Evolutionary conservation across 2,888 invertebrate species (phyloP).

Genomic region (Antheraea yamamai): DNA sequence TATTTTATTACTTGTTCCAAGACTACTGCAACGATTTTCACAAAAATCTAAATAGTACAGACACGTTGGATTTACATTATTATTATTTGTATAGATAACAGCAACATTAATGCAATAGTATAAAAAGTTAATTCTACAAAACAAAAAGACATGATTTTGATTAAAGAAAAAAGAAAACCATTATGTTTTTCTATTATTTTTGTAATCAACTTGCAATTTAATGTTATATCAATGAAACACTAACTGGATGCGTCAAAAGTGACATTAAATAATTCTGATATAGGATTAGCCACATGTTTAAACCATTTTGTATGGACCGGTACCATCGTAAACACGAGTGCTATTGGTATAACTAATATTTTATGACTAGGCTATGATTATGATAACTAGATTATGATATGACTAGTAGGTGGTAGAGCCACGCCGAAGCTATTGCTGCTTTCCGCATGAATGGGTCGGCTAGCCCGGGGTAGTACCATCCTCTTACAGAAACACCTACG

Average conservation of each 20-base stretch:
- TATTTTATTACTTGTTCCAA: too few species aligned
- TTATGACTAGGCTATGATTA: background rate
- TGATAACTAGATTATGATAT: too few species aligned
- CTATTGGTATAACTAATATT: background rate
- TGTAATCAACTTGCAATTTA: background rate
- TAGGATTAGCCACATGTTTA: slow-evolving; percentile 28
- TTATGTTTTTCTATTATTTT: background rate
- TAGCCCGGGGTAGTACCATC: too few species aligned
- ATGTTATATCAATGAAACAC: slow-evolving; percentile 20
- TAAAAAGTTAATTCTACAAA: background rate
- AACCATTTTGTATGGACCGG: slow-evolving; percentile 34
- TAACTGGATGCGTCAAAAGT: slow-evolving; percentile 54
- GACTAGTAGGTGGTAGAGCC: too few species aligned
- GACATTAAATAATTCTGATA: slow-evolving; percentile 47
- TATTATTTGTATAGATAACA: too few species aligned
- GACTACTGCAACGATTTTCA: too few species aligned
- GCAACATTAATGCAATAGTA: too few species aligned
- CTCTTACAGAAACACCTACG: too few species aligned
- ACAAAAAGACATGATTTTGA: background rate
- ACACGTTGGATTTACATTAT: too few species aligned
- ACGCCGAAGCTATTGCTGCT: too few species aligned
- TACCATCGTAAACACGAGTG: slow-evolving; percentile 39
- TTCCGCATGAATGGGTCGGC: too few species aligned
- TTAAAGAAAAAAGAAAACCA: background rate
- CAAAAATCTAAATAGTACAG: too few species aligned